phyloP scores from a whole-genome alignment of 2,888 invertebrate genomes.

The Netelia virgata region DNA sequence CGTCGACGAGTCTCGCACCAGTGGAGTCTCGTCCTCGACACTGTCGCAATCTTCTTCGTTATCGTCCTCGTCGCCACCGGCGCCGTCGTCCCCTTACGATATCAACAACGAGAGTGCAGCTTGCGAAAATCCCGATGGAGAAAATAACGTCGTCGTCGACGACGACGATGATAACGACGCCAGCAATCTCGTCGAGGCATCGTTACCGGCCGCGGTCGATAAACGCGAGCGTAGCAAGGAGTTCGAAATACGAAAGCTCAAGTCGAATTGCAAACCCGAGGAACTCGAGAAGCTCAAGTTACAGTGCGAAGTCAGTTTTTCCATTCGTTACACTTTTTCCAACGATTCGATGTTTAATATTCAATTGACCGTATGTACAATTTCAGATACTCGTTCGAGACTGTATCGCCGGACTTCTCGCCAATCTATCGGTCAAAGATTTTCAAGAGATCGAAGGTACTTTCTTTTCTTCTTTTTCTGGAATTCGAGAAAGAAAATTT shows the following conservation, averaged over 20 bases:
- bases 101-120: conserved; percentile 80
- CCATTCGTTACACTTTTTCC: conserved; percentile 25
- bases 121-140: conserved; percentile 75
- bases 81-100: conserved; percentile 76
- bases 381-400: conserved; percentile 90
- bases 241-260: conserved; percentile 90
- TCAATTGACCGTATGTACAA: neutral
- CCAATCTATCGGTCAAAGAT: conserved; percentile 92
- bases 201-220: conserved; percentile 88
- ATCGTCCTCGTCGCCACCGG: conserved; percentile 67
- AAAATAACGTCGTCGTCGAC: conserved; percentile 75
- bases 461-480: neutral
- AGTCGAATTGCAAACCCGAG: conserved; percentile 93
- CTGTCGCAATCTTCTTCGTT: conserved; percentile 33
- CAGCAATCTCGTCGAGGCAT: conserved; percentile 89
- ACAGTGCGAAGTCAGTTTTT: conserved; percentile 87
- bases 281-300: conserved; percentile 91
- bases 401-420: conserved; percentile 92
- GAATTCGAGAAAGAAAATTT: neutral
- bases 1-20: neutral
- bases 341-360: conserved; percentile 58
- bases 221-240: conserved; percentile 88
- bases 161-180: conserved; percentile 84
- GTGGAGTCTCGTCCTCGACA: neutral
- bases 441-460: conserved; percentile 95